Conservation (phyloP, 1,140 invertebrate species). For the Pantala flavescens region DNA sequence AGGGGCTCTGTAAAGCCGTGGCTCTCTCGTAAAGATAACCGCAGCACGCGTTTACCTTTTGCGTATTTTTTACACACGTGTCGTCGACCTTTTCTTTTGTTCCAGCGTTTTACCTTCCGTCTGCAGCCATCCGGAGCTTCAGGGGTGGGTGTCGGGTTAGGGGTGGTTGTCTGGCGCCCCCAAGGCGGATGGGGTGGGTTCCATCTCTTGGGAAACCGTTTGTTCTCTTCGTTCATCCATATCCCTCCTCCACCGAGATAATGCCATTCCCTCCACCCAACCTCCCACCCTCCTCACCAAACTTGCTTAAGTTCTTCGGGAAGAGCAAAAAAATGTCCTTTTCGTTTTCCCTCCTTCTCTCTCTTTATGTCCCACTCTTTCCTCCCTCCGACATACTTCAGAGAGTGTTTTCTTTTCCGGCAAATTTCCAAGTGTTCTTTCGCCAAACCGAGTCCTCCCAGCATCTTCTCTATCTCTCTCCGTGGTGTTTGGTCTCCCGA, state of each 20-base stretch:
- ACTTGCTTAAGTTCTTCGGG: background rate
- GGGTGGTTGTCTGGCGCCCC: constrained; percentile 15
- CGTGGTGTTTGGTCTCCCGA: constrained; percentile 19
- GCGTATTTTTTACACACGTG: too few species aligned
- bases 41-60: too few species aligned
- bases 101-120: too few species aligned
- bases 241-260: background rate
- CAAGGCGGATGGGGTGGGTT: constrained; percentile 24
- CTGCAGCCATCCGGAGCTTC: too few species aligned
- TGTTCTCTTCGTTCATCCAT: constrained; percentile 1
- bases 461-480: background rate
- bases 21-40: too few species aligned
- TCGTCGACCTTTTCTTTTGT: too few species aligned
- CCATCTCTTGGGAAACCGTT: constrained; percentile 11
- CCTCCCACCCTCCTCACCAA: constrained; percentile 11
- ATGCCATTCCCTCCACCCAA: background rate
- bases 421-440: constrained; percentile 10
- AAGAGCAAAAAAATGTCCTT: background rate
- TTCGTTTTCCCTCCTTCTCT: background rate
- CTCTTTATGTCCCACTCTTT: background rate
- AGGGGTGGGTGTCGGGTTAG: too few species aligned
- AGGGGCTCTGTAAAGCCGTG: too few species aligned
- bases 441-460: background rate
- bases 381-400: background rate
- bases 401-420: constrained; percentile 5